Conservation (phyloP, 1,140 invertebrate species). For the Tetramorium simillimum region DNA sequence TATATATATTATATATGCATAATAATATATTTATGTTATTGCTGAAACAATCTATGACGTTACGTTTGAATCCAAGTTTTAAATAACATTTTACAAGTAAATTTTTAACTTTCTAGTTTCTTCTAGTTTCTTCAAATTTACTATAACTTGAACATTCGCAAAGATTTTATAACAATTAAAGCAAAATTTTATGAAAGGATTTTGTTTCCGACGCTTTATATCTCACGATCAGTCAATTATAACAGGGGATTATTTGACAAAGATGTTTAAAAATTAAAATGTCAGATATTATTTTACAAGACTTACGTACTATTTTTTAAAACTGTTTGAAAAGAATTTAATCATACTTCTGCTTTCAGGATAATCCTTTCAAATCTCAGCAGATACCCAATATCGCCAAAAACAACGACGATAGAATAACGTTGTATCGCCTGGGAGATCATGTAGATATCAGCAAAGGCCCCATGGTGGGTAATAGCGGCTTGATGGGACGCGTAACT, state of each 20-base stretch:
- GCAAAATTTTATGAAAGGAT: background rate
- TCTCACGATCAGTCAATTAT: background rate
- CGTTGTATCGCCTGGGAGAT: conserved; percentile 92
- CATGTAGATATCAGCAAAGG: conserved; percentile 97
- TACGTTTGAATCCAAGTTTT: background rate
- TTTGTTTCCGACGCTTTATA: background rate
- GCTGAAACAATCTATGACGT: background rate
- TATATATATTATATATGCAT: background rate
- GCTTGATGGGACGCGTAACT: conserved; percentile 90
- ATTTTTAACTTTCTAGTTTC: background rate
- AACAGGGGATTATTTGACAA: background rate
- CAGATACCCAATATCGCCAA: conserved; percentile 94
- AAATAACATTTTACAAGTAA: background rate
- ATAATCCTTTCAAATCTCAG: conserved; percentile 92
- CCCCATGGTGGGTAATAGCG: conserved; percentile 93
- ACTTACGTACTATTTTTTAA: background rate
- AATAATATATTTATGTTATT: no score
- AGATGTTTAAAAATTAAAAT: background rate
- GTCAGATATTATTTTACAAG: background rate
- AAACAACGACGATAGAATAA: conserved; percentile 87
- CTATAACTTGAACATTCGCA: background rate
- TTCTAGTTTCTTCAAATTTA: background rate
- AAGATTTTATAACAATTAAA: background rate
- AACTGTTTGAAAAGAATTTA: background rate
- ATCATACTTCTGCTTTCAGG: conserved; percentile 78